Conservation (phyloP, 1,140 invertebrate species). For the Drosophila pachea region DNA sequence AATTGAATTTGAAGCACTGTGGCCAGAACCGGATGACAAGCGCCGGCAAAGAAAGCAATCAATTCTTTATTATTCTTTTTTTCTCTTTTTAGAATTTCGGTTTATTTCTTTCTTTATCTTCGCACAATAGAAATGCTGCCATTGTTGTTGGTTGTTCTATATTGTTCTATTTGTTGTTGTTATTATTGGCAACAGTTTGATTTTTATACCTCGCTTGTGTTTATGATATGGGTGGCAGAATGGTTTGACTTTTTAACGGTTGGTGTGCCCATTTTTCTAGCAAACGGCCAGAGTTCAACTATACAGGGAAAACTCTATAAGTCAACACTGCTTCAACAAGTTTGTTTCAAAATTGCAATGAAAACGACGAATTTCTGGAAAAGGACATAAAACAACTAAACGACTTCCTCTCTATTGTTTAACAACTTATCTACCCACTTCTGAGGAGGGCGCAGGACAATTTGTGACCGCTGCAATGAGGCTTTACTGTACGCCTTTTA, state of each 20-base stretch:
- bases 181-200: conserved; percentile 3
- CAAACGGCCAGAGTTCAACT: background rate
- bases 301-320: background rate
- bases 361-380: too few relatives aligned
- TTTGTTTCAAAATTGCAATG: background rate
- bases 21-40: conserved; percentile 43
- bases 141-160: conserved; percentile 8
- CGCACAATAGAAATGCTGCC: conserved; percentile 16
- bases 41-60: conserved; percentile 65
- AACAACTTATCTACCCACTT: background rate
- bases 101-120: conserved; percentile 38
- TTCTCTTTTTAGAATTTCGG: conserved; percentile 51
- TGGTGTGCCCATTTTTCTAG: conserved; percentile 24
- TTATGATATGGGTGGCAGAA: conserved; percentile 21
- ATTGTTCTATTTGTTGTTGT: conserved; percentile 9
- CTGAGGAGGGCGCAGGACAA: background rate
- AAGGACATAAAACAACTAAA: too few relatives aligned
- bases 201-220: conserved; percentile 24
- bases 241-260: conserved; percentile 14
- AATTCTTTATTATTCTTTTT: conserved; percentile 61
- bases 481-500: background rate
- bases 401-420: background rate
- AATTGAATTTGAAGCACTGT: conserved; percentile 47
- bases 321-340: too few relatives aligned
- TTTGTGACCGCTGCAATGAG: background rate